Evolutionary conservation across 2,888 invertebrate genomes (phyloP), one percentile per base, ranked within the genome.

Genomic region (Hypolimnas misippus): DNA sequence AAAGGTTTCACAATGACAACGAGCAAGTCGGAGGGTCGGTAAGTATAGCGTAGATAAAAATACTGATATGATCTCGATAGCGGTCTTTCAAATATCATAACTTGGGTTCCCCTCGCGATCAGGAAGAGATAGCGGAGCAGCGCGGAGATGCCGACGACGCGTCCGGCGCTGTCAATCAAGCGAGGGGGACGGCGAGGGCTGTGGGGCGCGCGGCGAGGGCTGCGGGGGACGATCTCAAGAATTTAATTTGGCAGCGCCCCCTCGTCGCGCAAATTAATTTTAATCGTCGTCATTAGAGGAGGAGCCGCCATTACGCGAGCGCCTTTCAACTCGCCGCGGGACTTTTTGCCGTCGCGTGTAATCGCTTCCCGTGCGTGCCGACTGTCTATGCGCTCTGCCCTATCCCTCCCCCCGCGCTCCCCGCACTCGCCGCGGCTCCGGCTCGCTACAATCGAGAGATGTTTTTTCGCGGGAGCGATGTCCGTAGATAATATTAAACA

Each of bases 261-360:
- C 73, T 71, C 72, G 71, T 75, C 74, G 83, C 78, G 81, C 85
- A 83, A 89, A 90, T 90, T 89, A 87, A 89, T 89, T 89, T 89
- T 89, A 89, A 90, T 90, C 86, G 86, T 70, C 81, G 83, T 87
- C 87, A 90, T 90, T 89, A 90, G 81, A 71, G 65, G 65, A 63
- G 67, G 54, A 61, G 71, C 70, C 40, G 69, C 68, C 67, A 67
- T 65, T 60, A 57, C 62, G 66, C 35, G 57, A 21, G 74, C 58
- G 54, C 55, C 73, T 76, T 73, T 76, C 72, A 75, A 73, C 67
- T 73, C 70, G 75, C 76, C 76, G 76, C 71, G 64, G 66, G 58
- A 56, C 67, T 74, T 73, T 74, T 74, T 76, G 70, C 71, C 46
- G 54, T 72, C 74, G 76, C 79, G 72, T 73, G 75, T 70, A 53